phyloP scores from a whole-genome alignment of 1,140 invertebrate genomes.

The Elysia chlorotica region DNA sequence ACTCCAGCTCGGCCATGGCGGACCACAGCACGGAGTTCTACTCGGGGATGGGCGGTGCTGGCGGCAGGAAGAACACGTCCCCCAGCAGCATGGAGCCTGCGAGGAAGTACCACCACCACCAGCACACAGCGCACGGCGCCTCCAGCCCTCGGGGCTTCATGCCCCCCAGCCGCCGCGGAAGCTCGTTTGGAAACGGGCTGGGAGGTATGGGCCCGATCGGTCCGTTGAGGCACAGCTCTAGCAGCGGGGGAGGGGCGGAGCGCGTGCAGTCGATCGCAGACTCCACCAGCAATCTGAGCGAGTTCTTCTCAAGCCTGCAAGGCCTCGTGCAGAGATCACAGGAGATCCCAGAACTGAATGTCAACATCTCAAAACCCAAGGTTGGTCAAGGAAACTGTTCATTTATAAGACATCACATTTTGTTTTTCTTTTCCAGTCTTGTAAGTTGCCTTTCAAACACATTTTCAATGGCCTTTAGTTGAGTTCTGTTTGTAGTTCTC shows the following conservation, averaged over 20 bases:
- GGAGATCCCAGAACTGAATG: constrained; percentile 31
- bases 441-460: too few species aligned
- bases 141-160: constrained; percentile 9
- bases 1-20: constrained; percentile 6
- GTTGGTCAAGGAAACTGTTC: too few species aligned
- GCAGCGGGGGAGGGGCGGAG: constrained; percentile 5
- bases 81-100: neutral
- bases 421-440: too few species aligned
- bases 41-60: too few species aligned
- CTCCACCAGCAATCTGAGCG: constrained; percentile 40
- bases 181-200: constrained; percentile 5
- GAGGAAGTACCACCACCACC: too few species aligned
- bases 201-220: constrained; percentile 2
- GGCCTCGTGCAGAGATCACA: constrained; percentile 29
- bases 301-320: constrained; percentile 36
- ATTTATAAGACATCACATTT: too few species aligned
- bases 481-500: too few species aligned
- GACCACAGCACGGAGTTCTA: constrained; percentile 13
- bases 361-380: constrained; percentile 26
- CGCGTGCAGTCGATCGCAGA: constrained; percentile 30
- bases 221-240: constrained; percentile 12
- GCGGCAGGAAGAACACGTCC: constrained; percentile 15
- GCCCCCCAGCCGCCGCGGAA: constrained; percentile 2
- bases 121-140: neutral
- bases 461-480: too few species aligned